phyloP scores from a whole-genome alignment of 1,140 invertebrate genomes.

The Penaeus chinensis region DNA sequence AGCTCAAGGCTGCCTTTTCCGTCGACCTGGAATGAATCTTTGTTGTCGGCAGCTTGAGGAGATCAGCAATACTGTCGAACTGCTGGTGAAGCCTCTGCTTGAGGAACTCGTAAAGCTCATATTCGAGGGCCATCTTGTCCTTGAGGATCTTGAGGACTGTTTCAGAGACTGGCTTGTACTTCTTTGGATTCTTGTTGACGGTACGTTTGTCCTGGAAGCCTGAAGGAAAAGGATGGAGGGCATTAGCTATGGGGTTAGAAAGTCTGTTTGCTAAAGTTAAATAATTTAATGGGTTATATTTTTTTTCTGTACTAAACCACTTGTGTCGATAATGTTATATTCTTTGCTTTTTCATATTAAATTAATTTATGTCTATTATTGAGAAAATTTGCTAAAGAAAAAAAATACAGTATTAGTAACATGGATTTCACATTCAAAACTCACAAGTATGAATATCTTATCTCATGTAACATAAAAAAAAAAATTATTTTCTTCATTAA shows the following conservation, averaged over 20 bases:
- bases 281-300: neutral
- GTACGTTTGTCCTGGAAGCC: slow-evolving; percentile 70
- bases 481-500: too few relatives aligned
- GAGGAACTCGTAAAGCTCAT: slow-evolving; percentile 91
- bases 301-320: too few relatives aligned
- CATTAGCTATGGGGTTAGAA: neutral
- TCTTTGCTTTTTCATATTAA: neutral
- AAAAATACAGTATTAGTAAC: too few relatives aligned
- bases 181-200: slow-evolving; percentile 81
- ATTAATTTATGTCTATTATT: neutral
- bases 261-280: neutral
- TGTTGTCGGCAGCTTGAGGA: slow-evolving; percentile 31
- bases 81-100: slow-evolving; percentile 84
- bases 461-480: too few relatives aligned
- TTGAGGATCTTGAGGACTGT: slow-evolving; percentile 84
- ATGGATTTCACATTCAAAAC: too few relatives aligned
- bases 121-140: slow-evolving; percentile 86
- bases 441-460: too few relatives aligned
- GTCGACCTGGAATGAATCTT: slow-evolving; percentile 27
- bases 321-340: neutral
- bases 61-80: slow-evolving; percentile 66
- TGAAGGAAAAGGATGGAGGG: slow-evolving; percentile 68
- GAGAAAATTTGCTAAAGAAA: neutral
- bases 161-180: slow-evolving; percentile 86
- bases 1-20: slow-evolving; percentile 10